Evolutionary conservation across 2,113 vertebrate species (phyloP).

Genomic region (Ploceus nigricollis): DNA sequence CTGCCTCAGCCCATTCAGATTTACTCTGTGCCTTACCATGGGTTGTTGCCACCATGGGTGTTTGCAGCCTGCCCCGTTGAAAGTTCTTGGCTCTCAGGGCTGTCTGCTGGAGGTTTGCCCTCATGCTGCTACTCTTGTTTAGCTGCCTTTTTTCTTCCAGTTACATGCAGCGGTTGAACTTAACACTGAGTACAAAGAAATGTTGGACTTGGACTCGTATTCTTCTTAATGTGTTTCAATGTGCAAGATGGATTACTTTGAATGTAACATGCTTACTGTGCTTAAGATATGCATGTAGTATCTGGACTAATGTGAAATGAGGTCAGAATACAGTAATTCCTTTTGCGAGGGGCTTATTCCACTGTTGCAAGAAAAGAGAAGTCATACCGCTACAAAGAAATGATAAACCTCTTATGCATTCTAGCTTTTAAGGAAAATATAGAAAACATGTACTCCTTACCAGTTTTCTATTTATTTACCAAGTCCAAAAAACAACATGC

Average conservation of each 20-base stretch:
- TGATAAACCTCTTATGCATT: not conserved
- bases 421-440: not conserved
- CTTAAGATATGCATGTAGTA: not conserved
- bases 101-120: not conserved
- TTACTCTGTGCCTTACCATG: accelerated
- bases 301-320: not conserved
- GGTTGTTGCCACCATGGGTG: not conserved
- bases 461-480: not conserved
- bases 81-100: not conserved
- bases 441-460: not conserved
- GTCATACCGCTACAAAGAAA: not conserved
- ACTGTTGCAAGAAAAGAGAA: not conserved
- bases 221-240: not conserved
- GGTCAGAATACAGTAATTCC: not conserved
- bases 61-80: not conserved
- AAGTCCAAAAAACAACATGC: not conserved
- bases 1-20: not conserved
- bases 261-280: not conserved
- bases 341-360: not conserved
- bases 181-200: not conserved
- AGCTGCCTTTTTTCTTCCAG: not conserved
- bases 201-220: not conserved
- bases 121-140: not conserved
- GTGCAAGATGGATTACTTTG: not conserved
- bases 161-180: not conserved